Percentiles rank a stretch among this genome's conserved stretches.
phyloP scores from a whole-genome alignment of 2,113 vertebrate genomes.

The Phalacrocorax pelagicus region DNA sequence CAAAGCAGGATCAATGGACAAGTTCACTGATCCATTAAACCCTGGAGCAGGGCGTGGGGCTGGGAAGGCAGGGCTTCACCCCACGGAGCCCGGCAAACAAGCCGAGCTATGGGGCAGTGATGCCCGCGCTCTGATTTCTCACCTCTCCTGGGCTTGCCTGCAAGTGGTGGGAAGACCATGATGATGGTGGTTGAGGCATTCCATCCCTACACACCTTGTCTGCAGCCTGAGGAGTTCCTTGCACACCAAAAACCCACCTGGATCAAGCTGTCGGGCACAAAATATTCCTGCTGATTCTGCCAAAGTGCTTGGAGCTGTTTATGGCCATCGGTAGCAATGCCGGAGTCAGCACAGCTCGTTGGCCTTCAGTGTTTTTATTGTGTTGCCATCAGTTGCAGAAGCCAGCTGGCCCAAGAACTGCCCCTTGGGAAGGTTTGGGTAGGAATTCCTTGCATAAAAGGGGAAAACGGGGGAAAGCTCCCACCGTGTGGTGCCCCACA shows the following conservation, averaged over 20 bases:
- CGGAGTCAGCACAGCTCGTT: background rate
- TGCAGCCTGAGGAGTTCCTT: background rate
- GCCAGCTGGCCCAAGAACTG: background rate
- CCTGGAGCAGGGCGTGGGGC: background rate
- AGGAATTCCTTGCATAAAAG: background rate
- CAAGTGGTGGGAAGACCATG: background rate
- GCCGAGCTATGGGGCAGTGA: background rate
- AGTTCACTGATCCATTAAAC: background rate
- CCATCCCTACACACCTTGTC: background rate
- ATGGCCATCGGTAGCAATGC: fast-evolving
- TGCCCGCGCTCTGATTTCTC: background rate
- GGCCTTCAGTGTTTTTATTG: background rate
- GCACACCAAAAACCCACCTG: fast-evolving
- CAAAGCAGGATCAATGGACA: background rate
- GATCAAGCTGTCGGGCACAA: fast-evolving
- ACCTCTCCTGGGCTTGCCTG: background rate
- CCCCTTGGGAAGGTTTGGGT: background rate
- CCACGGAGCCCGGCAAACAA: fast-evolving
- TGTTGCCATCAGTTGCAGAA: background rate
- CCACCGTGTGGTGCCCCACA: background rate
- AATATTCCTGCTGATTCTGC: background rate
- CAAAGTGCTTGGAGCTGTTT: background rate
- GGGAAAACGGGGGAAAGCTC: background rate
- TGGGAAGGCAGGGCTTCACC: background rate
- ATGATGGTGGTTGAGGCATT: background rate